Evolutionary conservation across 2,888 invertebrate species (phyloP).

Genomic region (Scaptomyza polygonia): DNA sequence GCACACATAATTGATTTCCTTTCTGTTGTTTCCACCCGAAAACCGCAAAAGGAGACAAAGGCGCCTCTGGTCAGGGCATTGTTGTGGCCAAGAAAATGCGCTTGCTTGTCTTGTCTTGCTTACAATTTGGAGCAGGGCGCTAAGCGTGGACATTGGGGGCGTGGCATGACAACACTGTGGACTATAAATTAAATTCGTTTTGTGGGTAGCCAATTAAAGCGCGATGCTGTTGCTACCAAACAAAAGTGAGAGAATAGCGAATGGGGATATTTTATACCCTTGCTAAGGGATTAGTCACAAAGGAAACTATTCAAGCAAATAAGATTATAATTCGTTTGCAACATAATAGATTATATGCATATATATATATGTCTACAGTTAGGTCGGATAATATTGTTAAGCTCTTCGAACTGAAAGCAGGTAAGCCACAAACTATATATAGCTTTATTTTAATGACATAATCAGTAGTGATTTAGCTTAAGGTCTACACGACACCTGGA

Average conservation of each 20-base stretch:
- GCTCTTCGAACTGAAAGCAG: not conserved
- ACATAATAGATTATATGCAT: not conserved
- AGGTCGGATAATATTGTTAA: not conserved
- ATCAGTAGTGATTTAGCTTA: not conserved
- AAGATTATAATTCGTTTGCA: not conserved
- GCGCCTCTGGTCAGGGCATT: slow-evolving; percentile 40
- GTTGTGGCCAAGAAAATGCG: slow-evolving; percentile 35
- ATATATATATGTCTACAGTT: not conserved
- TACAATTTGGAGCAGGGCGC: slow-evolving; percentile 47
- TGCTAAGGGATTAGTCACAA: not conserved
- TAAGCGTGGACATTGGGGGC: slow-evolving; percentile 39
- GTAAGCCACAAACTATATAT: not conserved
- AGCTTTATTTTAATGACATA: not conserved
- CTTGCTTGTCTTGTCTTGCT: slow-evolving; percentile 30
- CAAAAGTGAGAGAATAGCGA: not conserved
- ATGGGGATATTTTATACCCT: not conserved
- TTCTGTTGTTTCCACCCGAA: slow-evolving; percentile 31
- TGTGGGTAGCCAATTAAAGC: slow-evolving; percentile 60
- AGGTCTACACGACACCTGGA: not conserved
- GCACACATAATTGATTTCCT: slow-evolving; percentile 72
- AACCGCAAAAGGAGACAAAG: slow-evolving; percentile 30
- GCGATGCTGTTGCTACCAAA: slow-evolving; percentile 20
- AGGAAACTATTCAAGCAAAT: not conserved
- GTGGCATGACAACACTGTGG: slow-evolving; percentile 38
- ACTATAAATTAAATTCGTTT: slow-evolving; percentile 76